These are phyloP conservation scores for Lydus trimaculatus DNA, from an alignment of 2,888 invertebrate genomes.

Conservation along the genomic window DNA sequence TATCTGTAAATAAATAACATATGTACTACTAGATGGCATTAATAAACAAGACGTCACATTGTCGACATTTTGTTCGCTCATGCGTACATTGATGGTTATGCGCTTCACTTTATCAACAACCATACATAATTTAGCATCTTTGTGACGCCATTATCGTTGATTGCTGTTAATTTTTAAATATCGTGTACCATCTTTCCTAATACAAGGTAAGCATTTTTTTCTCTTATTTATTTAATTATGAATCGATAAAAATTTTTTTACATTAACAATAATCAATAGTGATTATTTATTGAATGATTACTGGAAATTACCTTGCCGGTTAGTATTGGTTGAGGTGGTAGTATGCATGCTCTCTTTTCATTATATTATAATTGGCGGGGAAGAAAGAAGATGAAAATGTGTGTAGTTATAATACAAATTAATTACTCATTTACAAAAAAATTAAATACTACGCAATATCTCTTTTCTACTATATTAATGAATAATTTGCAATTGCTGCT, in stretches of 20 bases:
- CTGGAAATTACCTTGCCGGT: constrained; percentile 1
- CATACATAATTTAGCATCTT: constrained; percentile 38
- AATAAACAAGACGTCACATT: not conserved
- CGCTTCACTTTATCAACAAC: constrained; percentile 37
- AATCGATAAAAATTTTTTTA: not conserved
- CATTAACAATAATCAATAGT: not conserved
- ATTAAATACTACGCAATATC: not conserved
- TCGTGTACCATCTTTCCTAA: constrained; percentile 24
- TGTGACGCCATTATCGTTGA: constrained; percentile 42
- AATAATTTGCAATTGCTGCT: no score
- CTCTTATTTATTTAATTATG: not conserved
- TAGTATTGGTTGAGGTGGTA: no score
- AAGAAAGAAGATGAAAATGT: no score
- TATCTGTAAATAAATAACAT: no score
- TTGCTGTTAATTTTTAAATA: constrained; percentile 16
- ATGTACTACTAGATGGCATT: constrained; percentile 19
- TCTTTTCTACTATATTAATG: no score
- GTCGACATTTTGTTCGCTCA: constrained; percentile 22
- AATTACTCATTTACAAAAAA: no score
- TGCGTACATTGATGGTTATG: constrained; percentile 28
- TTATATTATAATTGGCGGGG: no score
- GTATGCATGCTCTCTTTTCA: no score
- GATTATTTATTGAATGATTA: not conserved
- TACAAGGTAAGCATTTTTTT: constrained; percentile 23
- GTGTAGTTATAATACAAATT: no score